These are phyloP conservation scores for Odiellus spinosus DNA, from an alignment of 2,888 invertebrate species.

Conservation along the genomic window DNA sequence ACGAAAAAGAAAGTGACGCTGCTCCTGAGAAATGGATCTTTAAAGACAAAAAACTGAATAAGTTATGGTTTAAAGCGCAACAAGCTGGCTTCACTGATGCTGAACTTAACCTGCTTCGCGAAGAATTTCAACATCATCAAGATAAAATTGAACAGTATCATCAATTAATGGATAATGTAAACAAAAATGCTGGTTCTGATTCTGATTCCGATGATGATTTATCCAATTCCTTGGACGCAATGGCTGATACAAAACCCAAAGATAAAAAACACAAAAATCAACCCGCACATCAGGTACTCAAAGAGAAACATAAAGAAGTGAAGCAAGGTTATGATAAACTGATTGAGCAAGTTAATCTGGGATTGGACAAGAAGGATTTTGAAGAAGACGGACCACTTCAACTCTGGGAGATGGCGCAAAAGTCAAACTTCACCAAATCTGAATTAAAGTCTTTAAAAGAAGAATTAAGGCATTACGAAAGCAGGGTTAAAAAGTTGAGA, in stretches of 20 bases:
- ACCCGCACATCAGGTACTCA: slow-evolving; percentile 12
- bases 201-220: too few species aligned
- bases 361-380: slow-evolving; percentile 67
- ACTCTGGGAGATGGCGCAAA: slow-evolving; percentile 65
- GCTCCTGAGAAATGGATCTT: slow-evolving; percentile 48
- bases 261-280: too few species aligned
- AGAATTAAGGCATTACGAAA: not conserved
- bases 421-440: slow-evolving; percentile 59
- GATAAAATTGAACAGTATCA: slow-evolving; percentile 83
- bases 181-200: slow-evolving; percentile 32
- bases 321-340: slow-evolving; percentile 62
- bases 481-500: not conserved
- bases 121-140: slow-evolving; percentile 82
- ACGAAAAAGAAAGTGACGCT: slow-evolving; percentile 1
- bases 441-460: slow-evolving; percentile 55
- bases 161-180: slow-evolving; percentile 53
- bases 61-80: slow-evolving; percentile 78
- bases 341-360: slow-evolving; percentile 54
- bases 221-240: too few species aligned
- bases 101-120: slow-evolving; percentile 61
- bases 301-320: slow-evolving; percentile 48
- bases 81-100: slow-evolving; percentile 62
- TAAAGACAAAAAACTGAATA: slow-evolving; percentile 74
- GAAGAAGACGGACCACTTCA: slow-evolving; percentile 79
- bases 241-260: too few species aligned